Percentiles rank a stretch among this genome's conserved stretches.
Evolutionary conservation across 2,113 vertebrate species (phyloP).

Genomic region (Chinchilla lanigera): DNA sequence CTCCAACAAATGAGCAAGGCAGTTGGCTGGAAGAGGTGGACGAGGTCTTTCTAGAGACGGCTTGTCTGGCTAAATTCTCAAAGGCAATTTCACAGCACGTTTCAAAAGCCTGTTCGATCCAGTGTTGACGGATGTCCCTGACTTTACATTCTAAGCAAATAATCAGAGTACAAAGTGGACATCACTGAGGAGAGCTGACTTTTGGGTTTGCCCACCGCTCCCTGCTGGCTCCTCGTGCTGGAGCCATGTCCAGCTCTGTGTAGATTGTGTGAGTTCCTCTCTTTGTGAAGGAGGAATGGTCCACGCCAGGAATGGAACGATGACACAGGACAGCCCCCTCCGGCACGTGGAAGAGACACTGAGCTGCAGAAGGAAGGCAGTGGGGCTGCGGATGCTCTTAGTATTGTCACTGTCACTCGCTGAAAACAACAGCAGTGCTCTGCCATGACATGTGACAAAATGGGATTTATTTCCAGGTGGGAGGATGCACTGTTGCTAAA

Average conservation of each 20-base stretch:
- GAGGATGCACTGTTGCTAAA: neutral
- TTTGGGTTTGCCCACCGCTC: neutral
- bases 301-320: neutral
- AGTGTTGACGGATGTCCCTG: neutral
- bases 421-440: neutral
- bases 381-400: neutral
- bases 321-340: fast-evolving
- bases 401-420: neutral
- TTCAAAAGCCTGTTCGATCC: neutral
- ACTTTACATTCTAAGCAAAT: neutral
- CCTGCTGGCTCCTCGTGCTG: neutral
- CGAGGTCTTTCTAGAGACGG: neutral
- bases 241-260: neutral
- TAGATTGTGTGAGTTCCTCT: fast-evolving
- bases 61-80: too few relatives aligned
- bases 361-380: neutral
- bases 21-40: fast-evolving
- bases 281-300: neutral
- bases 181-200: neutral
- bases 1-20: neutral
- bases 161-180: too few relatives aligned
- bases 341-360: neutral
- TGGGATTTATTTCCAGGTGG: neutral
- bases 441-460: neutral
- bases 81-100: fast-evolving